phyloP scores from a whole-genome alignment of 2,113 vertebrate species.

The Parus major region DNA sequence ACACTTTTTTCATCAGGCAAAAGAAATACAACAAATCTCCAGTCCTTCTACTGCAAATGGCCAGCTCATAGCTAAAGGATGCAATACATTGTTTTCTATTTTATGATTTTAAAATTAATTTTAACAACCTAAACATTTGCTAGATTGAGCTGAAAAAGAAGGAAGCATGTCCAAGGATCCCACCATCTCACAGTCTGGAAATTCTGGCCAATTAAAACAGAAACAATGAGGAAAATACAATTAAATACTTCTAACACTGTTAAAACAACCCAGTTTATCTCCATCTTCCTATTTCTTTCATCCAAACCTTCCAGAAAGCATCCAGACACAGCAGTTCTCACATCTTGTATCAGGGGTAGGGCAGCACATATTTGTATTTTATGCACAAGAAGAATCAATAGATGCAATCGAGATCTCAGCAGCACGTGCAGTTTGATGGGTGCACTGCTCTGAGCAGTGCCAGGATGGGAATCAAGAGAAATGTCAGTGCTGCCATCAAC shows the following conservation, averaged over 20 bases:
- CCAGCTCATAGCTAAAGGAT: not conserved
- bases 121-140: not conserved
- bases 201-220: not conserved
- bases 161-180: not conserved
- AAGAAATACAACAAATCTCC: not conserved
- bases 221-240: not conserved
- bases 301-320: not conserved
- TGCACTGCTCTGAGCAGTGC: not conserved
- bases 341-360: not conserved
- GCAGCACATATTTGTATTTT: not conserved
- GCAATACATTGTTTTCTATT: not conserved
- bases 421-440: not conserved
- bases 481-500: not conserved
- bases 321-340: not conserved
- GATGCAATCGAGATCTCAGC: not conserved
- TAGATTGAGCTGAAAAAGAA: not conserved
- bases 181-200: not conserved
- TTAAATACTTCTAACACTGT: not conserved
- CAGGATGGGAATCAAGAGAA: not conserved
- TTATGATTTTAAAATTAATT: not conserved
- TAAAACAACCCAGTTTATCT: not conserved
- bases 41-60: not conserved
- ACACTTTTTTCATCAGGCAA: not conserved
- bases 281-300: not conserved
- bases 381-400: not conserved